Percentiles rank a stretch among this genome's conserved stretches.
Conservation (phyloP, 2,888 invertebrate genomes). For the Athripsodes cinereus region DNA sequence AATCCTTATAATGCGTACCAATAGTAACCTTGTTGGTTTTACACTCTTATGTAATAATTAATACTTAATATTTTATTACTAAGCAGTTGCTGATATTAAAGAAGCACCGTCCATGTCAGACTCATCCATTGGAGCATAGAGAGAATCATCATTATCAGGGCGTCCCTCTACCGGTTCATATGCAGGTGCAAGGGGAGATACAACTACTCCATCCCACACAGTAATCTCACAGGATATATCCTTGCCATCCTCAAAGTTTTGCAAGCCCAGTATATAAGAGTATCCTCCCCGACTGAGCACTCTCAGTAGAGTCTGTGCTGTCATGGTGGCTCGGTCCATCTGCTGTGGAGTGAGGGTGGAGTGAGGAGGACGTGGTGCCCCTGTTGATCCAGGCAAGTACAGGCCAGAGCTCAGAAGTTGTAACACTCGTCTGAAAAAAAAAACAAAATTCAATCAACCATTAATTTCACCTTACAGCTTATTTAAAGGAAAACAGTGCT, state of each 20-base stretch:
- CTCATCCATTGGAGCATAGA: constrained; percentile 37
- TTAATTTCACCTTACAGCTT: no score
- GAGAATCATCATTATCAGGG: constrained; percentile 56
- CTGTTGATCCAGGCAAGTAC: constrained; percentile 90
- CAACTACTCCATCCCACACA: constrained; percentile 94
- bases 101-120: constrained; percentile 13
- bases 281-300: constrained; percentile 91
- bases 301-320: constrained; percentile 87
- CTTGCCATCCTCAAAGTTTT: constrained; percentile 49
- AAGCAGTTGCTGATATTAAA: background rate
- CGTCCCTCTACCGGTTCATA: constrained; percentile 71
- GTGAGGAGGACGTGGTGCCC: constrained; percentile 82
- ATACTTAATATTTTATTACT: background rate
- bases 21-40: no score
- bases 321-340: constrained; percentile 88
- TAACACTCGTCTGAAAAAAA: constrained; percentile 61
- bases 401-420: constrained; percentile 90
- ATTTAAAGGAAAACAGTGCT: no score
- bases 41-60: no score
- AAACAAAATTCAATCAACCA: no score
- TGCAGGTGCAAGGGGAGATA: constrained; percentile 90
- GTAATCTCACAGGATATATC: constrained; percentile 84
- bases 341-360: constrained; percentile 86
- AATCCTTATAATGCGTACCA: no score
- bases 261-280: constrained; percentile 76